These are phyloP conservation scores for Rhynchotus rufescens DNA, from an alignment of 2,797 vertebrate species.

Conservation along the genomic window DNA sequence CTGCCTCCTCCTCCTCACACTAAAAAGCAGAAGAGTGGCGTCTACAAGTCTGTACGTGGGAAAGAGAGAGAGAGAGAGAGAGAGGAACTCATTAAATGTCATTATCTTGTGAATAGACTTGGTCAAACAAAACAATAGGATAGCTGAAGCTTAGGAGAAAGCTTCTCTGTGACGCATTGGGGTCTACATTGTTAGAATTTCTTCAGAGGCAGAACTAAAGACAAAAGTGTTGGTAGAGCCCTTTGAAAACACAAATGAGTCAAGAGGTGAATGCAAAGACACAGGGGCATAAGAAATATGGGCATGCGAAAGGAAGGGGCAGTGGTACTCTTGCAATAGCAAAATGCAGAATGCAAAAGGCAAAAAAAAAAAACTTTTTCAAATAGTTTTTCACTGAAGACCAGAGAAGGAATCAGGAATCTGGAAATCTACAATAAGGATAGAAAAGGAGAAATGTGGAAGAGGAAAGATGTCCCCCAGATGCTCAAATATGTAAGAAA, in stretches of 20 bases:
- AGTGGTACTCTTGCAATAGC: background rate
- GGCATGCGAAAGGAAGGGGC: background rate
- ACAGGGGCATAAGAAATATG: background rate
- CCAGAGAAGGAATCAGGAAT: background rate
- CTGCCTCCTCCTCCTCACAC: background rate
- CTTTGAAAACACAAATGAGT: background rate
- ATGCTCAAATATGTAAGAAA: background rate
- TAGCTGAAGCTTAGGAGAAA: conserved; percentile 44
- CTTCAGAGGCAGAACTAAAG: background rate
- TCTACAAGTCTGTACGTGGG: conserved; percentile 64
- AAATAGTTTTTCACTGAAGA: background rate
- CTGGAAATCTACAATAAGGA: background rate
- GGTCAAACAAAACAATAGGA: conserved; percentile 64
- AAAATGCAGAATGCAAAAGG: background rate
- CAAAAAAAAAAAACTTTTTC: background rate
- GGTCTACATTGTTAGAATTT: conserved; percentile 19
- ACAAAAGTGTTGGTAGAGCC: background rate
- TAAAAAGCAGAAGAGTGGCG: conserved; percentile 49
- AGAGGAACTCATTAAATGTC: conserved; percentile 61
- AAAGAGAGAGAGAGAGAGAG: conserved; percentile 16
- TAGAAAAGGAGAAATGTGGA: background rate
- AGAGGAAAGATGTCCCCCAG: background rate
- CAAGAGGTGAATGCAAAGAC: background rate
- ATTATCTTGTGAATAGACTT: conserved; percentile 67
- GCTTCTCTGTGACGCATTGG: conserved; percentile 13